Base-by-base conservation (phyloP, 2,113 vertebrate species). In the Balaenoptera acutorostrata region DNA sequence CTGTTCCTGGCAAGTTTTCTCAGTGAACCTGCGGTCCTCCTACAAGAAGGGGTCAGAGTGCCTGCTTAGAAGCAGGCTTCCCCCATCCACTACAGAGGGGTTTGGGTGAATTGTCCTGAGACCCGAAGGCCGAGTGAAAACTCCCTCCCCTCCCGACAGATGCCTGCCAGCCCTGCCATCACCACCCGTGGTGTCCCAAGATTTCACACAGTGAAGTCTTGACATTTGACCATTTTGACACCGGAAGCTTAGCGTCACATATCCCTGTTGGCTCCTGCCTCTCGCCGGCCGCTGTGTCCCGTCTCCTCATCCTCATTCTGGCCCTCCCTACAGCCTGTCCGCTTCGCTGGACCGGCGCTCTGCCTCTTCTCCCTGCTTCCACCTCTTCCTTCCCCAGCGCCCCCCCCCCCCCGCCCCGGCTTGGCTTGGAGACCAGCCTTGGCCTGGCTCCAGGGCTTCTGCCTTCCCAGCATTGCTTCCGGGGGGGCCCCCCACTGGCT, bases 211-310 rank as follows among this genome's bases (percentile, higher is more conserved):
- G 59, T 5, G 10, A 71, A n/a, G 41, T 17, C n/a, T 31, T 29
- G 18, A 64, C 39, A 17, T 57, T 4, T 63, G 31, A 14, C 31
- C 31, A 0, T 17, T 75, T 77, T 7, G 55, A 23, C 33, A 20
- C 64, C 1, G 1, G 20, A 63, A 59, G 14, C 52, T 77, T 23
- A 8, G 1, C 8, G 0, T 29, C 9, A 1, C 36, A n/a, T 7
- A 8, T 63, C 61, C 31, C 85, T 20, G 0, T 17, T 46, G 46
- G 5, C 17, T 20, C 36, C 25, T 75, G 31, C 11, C 33, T 66
- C 21, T 15, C 0, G 14, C 68, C 46, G 8, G 55, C 31, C 75
- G 66, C 71, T 0, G 2, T 46, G 20, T 29, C 39, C 15, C 0
- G 1, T 20, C 80, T 74, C 74, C 11, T 86, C 3, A 8, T 31